Percentiles rank a stretch among this genome's conserved stretches.
Conservation (phyloP, 2,888 invertebrate genomes). For the Polydrusus pterygomalis region DNA sequence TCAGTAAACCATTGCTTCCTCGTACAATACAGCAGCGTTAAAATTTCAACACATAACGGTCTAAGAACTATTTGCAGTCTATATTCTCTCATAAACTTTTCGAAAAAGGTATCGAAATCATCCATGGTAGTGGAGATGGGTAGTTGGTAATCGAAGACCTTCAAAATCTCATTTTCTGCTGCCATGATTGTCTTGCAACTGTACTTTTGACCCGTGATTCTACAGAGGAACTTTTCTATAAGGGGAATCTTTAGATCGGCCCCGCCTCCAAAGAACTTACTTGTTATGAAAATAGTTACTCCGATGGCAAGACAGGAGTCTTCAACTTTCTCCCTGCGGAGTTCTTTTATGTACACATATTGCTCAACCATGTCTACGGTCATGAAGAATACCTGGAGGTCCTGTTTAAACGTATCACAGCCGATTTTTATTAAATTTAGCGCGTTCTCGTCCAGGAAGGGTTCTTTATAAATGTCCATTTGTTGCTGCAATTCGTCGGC, state of each 20-base stretch:
- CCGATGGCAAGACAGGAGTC: conserved; percentile 62
- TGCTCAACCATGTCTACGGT: conserved; percentile 65
- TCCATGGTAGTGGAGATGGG: conserved; percentile 64
- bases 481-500: conserved; percentile 58
- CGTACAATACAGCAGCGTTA: conserved; percentile 63
- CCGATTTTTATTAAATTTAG: conserved; percentile 63
- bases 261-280: conserved; percentile 64
- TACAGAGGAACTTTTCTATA: conserved; percentile 60
- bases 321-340: conserved; percentile 57
- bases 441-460: conserved; percentile 61
- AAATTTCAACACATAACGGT: conserved; percentile 63
- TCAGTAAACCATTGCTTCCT: conserved; percentile 61
- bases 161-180: conserved; percentile 64
- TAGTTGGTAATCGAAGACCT: conserved; percentile 61
- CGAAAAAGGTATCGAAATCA: conserved; percentile 66
- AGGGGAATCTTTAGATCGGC: conserved; percentile 61
- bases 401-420: conserved; percentile 64
- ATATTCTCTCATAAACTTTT: conserved; percentile 63
- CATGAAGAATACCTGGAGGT: conserved; percentile 66
- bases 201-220: conserved; percentile 59
- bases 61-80: conserved; percentile 61
- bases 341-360: conserved; percentile 61
- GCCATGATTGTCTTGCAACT: conserved; percentile 56
- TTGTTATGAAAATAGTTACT: conserved; percentile 63
- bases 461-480: conserved; percentile 61